Base-by-base conservation (phyloP, 2,797 vertebrate genomes). In the Rhinichthys osculus region DNA sequence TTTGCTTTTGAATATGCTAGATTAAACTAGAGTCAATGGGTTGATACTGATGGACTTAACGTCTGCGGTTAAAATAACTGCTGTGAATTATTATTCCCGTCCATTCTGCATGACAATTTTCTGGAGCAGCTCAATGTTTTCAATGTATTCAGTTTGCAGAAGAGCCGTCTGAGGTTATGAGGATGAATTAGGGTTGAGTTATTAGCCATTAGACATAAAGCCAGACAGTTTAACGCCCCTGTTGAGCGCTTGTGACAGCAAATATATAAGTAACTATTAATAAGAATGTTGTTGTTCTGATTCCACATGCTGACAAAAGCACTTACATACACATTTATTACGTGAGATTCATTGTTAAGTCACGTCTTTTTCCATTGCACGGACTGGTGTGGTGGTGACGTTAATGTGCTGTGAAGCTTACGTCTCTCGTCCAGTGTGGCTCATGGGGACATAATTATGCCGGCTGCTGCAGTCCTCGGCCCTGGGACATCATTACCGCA, bases 391-490 rank as follows among this genome's bases (percentile, higher is more conserved):
- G 52, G 50, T 62, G 77, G 80, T 81, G 87, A 76, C 44, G 50
- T 42, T 88, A 87, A 89, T 82, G 76, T 76, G 57, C 57, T 14
- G 62, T 66, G 82, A 85, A 69, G 76, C 76, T 44, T 71, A 1
- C 7, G 7, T 78, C 64, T 84, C 62, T 78, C 13, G 7, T 78
- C 64, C 73, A 81, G 74, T 40, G 30, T 33, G 52, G 74, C 85
- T 88, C 81, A 78, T 73, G 35, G 70, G 47, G 83, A 87, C 52
- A 86, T 85, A 86, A 88, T 79, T 84, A 89, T 83, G 67, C 78
- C 9, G 54, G 23, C 47, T 73, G 73, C 59, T 52, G 73, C 30
- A 54, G 76, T 83, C 54, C 81, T 72, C 7, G 33, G 79, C 73
- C 83, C 76, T 82, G 79, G 69, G 79, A 82, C 87, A 87, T 78